Conservation (phyloP, 2,888 invertebrate species). For the Drosophila antonietae region DNA sequence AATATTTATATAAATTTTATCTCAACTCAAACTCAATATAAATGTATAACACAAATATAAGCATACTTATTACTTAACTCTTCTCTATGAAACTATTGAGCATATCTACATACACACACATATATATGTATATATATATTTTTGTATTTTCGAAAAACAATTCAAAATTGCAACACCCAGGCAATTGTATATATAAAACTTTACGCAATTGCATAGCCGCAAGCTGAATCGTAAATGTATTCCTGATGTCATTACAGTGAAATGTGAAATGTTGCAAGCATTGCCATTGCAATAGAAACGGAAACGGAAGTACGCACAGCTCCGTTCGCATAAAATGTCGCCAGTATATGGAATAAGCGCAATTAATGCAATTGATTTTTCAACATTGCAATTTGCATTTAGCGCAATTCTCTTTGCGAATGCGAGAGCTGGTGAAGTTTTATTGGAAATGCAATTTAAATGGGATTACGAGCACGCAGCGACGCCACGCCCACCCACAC, state of each 20-base stretch:
- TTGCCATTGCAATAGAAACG: slow-evolving; percentile 18
- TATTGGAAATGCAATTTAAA: slow-evolving; percentile 59
- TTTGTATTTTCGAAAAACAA: neutral
- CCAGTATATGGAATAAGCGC: slow-evolving; percentile 21
- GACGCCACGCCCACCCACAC: slow-evolving; percentile 36
- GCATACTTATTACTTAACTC: no score
- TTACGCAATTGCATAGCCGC: neutral
- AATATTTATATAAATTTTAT: no score
- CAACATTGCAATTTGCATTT: slow-evolving; percentile 36
- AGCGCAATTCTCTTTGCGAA: neutral
- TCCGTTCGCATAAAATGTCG: slow-evolving; percentile 27
- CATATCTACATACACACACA: no score
- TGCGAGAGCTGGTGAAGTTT: slow-evolving; percentile 15
- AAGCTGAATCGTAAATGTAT: neutral
- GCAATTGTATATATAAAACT: neutral
- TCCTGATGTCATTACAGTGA: slow-evolving; percentile 9
- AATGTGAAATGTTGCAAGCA: slow-evolving; percentile 3
- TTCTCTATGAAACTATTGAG: no score
- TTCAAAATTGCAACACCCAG: neutral
- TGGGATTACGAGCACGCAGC: slow-evolving; percentile 47
- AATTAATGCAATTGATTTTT: slow-evolving; percentile 61
- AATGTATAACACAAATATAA: no score
- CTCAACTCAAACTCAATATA: no score
- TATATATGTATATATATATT: no score
- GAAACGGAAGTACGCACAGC: slow-evolving; percentile 47